Base-by-base conservation (phyloP, 1,140 invertebrate genomes). In the Marisa cornuarietis region DNA sequence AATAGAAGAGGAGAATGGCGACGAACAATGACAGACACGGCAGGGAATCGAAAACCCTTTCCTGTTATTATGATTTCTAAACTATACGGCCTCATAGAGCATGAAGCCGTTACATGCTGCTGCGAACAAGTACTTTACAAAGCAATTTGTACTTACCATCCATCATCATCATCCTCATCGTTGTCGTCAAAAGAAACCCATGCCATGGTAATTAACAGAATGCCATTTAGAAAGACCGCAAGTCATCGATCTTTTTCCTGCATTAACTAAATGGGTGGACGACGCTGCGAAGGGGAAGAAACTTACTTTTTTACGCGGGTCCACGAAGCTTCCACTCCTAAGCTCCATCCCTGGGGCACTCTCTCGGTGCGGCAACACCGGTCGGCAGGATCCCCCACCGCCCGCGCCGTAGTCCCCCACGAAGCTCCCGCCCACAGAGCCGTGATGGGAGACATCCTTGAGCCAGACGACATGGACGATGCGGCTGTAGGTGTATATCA, bases 391-490 rank as follows among this genome's bases (percentile, higher is more conserved):
- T 11, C 96, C 96, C 90, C 97, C 96, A 0, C 96, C 96, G 0
- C n/a, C n/a, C n/a, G n/a, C n/a, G n/a, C 96, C 96, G 4, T 54
- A 80, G 79, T 94, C 93, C 6, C 95, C 95, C 92, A 97, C 95
- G 54, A 58, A 11, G 54, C 54, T 58, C 2, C 96, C 96, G 90
- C 97, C 96, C 0, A 96, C 96, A 0, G 96, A 96, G 3, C 69
- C 83, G 42, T 78, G 81, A 1, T 76, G 69, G 0, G 96, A 96
- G 9, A 95, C 94, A 66, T 94, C 92, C 86, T 96, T 95, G 14
- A 96, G 95, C 96, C 96, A 98, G 20, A 98, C 95, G 14, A 95
- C 95, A 18, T 95, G 91, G 0, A 94, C 96, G 68, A 98, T 98
- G 69, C 95, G 93, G 0, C 94, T 94, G 87, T 98, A 98, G 0